These are phyloP conservation scores for Calidris pugnax DNA, from an alignment of 2,113 vertebrate genomes.

Conservation along the genomic window DNA sequence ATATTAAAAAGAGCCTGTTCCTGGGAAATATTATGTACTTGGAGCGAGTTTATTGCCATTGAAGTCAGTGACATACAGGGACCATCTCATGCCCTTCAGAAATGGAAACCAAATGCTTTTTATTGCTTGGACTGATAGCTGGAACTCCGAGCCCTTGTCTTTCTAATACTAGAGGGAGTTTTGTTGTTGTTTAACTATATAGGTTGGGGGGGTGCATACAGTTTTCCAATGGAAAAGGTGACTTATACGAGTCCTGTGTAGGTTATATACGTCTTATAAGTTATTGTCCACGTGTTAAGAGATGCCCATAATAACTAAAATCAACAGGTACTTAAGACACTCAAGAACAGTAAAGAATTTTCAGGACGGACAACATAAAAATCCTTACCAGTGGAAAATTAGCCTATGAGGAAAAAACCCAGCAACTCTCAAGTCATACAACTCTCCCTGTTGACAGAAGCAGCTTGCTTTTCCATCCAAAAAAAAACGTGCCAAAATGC, in stretches of 20 bases:
- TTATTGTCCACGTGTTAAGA: not conserved
- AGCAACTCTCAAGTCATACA: not conserved
- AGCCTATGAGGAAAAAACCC: not conserved
- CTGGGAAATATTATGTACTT: not conserved
- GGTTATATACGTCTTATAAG: not conserved
- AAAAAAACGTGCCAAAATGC: not conserved
- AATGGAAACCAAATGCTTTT: not conserved
- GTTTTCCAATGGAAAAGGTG: not conserved
- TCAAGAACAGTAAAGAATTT: not conserved
- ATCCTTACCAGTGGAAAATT: rapidly evolving
- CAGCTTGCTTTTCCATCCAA: not conserved
- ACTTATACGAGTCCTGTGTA: not conserved
- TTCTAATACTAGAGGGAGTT: not conserved
- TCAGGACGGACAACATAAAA: not conserved
- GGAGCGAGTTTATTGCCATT: not conserved
- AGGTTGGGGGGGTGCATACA: not conserved
- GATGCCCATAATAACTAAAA: not conserved
- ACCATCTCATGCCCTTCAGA: not conserved
- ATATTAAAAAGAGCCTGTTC: not conserved
- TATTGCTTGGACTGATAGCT: not conserved
- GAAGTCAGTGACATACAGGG: not conserved
- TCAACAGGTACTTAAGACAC: not conserved
- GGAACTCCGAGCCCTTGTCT: not conserved
- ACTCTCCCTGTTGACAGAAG: not conserved
- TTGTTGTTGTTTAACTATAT: not conserved